Conservation (phyloP, 2,888 invertebrate genomes). For the Stomorhina lunata region DNA sequence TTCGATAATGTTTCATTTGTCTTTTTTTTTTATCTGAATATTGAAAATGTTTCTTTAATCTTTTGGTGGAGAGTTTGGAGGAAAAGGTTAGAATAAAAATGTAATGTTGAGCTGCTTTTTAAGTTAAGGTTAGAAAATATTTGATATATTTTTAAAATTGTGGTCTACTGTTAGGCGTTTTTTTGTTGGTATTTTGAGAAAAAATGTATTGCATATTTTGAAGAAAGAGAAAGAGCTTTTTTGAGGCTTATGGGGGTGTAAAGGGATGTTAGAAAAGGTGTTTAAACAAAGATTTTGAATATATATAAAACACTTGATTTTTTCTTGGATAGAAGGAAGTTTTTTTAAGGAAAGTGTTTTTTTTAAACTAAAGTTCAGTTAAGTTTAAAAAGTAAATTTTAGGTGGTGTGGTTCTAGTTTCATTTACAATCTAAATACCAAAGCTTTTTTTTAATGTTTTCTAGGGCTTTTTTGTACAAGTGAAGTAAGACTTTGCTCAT, state of each 20-base stretch:
- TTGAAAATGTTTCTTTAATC: conserved; percentile 36
- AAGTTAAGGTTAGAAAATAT: conserved; percentile 8
- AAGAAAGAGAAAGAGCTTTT: conserved; percentile 6
- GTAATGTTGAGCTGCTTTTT: conserved; percentile 60
- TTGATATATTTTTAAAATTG: conserved; percentile 1
- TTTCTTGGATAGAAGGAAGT: background rate
- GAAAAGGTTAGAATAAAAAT: conserved; percentile 40
- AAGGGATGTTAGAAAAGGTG: background rate
- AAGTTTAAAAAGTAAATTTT: background rate
- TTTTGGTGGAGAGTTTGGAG: conserved; percentile 43
- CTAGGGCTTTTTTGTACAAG: background rate
- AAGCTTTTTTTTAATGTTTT: background rate
- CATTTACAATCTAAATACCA: too few relatives aligned
- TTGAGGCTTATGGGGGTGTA: background rate
- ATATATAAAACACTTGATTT: too few relatives aligned
- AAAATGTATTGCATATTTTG: conserved; percentile 58
- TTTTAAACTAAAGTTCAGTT: background rate
- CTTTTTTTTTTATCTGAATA: conserved; percentile 41
- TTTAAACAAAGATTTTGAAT: conserved; percentile 10
- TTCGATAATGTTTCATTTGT: conserved; percentile 58
- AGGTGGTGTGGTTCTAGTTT: conserved; percentile 31
- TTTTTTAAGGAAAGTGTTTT: background rate
- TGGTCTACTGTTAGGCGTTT: conserved; percentile 59
- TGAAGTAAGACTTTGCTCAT: too few relatives aligned
- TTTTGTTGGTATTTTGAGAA: conserved; percentile 28